A percentile compares a stretch with the other conserved stretches of the same genome.
phyloP scores from a whole-genome alignment of 2,888 invertebrate genomes.

The Cerastis rubricosa region DNA sequence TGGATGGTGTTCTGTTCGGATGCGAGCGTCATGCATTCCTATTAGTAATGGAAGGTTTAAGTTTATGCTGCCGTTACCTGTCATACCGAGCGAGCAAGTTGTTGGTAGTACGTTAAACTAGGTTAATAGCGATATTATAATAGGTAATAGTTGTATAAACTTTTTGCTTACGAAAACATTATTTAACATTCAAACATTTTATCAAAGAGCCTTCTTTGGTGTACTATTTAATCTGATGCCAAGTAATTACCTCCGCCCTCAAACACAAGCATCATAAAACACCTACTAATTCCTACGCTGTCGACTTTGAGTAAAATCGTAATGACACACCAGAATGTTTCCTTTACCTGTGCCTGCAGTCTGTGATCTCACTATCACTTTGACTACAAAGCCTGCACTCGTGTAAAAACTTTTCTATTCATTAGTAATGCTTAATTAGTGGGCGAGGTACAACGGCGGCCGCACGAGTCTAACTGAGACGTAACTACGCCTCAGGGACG shows the following conservation, averaged over 20 bases:
- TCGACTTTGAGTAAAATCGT: background rate
- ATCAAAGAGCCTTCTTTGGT: too few species aligned
- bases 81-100: background rate
- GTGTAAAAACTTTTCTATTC: background rate
- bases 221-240: too few species aligned
- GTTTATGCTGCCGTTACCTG: background rate
- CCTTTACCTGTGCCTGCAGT: background rate
- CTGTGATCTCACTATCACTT: conserved; percentile 3
- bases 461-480: background rate
- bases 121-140: background rate
- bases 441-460: background rate
- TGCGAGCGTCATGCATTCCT: background rate
- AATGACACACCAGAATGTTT: conserved; percentile 9
- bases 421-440: conserved; percentile 19
- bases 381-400: conserved; percentile 3
- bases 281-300: background rate
- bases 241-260: background rate
- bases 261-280: background rate
- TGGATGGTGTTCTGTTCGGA: background rate
- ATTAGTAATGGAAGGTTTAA: background rate
- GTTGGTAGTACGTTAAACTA: background rate
- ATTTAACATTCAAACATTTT: background rate
- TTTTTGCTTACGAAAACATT: too few species aligned
- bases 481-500: background rate
- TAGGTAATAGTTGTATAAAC: background rate